Conservation (phyloP, 2,797 vertebrate genomes). For the Semaprochilodus insignis region DNA sequence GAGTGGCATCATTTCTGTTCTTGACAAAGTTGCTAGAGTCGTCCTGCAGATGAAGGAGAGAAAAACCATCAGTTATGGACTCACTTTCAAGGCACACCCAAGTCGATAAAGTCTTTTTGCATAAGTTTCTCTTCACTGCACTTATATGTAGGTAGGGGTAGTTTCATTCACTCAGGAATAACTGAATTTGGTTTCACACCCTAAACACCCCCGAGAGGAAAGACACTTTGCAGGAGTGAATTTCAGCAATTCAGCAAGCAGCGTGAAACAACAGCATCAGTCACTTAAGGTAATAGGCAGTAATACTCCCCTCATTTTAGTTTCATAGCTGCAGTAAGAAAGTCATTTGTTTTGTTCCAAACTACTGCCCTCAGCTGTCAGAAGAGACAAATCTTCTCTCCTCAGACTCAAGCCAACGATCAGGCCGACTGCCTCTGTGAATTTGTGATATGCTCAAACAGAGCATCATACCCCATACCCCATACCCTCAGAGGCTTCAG, state of each 20-base stretch:
- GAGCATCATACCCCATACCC: background rate
- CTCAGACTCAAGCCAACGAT: background rate
- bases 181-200: background rate
- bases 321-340: constrained; percentile 10
- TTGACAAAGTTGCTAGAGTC: constrained; percentile 18
- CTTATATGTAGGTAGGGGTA: background rate
- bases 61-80: background rate
- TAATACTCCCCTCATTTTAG: constrained; percentile 16
- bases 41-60: constrained; percentile 22
- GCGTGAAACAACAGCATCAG: background rate
- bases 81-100: background rate
- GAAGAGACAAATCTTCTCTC: constrained; percentile 4
- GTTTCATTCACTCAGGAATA: constrained; percentile 8
- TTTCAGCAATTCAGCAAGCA: background rate
- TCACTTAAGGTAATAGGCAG: constrained; percentile 15
- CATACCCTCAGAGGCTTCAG: background rate
- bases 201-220: constrained; percentile 25
- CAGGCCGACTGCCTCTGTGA: background rate
- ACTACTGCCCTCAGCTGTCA: constrained; percentile 18
- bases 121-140: background rate
- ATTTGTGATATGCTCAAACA: background rate
- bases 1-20: constrained; percentile 45
- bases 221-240: background rate
- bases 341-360: constrained; percentile 16
- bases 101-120: background rate